A percentile compares a stretch with the other conserved stretches of the same genome.
These are phyloP conservation scores for Agrilus biguttatus DNA, from an alignment of 2,888 invertebrate genomes.

Conservation along the genomic window DNA sequence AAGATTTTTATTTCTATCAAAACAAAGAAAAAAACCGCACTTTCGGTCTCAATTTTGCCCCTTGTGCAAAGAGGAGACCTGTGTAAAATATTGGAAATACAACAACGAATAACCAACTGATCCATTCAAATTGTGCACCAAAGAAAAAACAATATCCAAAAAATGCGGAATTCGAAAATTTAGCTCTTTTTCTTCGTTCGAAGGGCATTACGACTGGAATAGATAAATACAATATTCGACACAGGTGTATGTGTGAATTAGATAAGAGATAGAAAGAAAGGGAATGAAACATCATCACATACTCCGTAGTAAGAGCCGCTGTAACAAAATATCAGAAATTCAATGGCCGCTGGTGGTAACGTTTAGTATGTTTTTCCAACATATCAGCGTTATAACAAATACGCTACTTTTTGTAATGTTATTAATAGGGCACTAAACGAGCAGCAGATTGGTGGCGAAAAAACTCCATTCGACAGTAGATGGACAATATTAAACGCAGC, in stretches of 20 bases:
- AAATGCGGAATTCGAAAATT: not conserved
- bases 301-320: constrained; percentile 34
- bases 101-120: constrained; percentile 4
- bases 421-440: not conserved
- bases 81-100: constrained; percentile 38
- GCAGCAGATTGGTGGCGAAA: no score
- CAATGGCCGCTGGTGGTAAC: constrained; percentile 5
- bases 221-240: no score
- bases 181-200: not conserved
- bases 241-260: no score
- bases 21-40: no score
- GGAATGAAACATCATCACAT: constrained; percentile 18
- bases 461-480: no score
- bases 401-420: constrained; percentile 23
- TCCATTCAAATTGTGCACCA: constrained; percentile 1
- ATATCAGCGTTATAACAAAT: constrained; percentile 29
- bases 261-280: constrained; percentile 4
- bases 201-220: no score
- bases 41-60: constrained; percentile 53
- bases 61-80: constrained; percentile 82
- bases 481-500: no score
- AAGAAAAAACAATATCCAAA: not conserved
- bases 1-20: no score
- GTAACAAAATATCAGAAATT: constrained; percentile 26
- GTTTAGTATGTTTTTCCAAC: constrained; percentile 4